phyloP scores from a whole-genome alignment of 1,140 invertebrate genomes.

The Orchestia grillus region DNA sequence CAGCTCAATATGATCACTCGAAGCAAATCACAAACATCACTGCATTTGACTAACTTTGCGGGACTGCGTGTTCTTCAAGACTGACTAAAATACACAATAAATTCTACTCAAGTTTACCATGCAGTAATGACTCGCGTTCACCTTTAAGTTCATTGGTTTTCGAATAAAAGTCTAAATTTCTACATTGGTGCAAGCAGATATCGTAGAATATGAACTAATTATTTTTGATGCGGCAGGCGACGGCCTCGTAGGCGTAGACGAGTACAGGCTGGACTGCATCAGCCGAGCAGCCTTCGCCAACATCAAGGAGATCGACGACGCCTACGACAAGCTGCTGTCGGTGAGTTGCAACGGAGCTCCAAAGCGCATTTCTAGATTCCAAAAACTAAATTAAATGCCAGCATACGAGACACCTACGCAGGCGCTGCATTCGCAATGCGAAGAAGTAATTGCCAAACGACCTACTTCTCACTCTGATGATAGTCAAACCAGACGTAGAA shows the following conservation, averaged over 20 bases:
- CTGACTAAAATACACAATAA: neutral
- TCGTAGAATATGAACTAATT: neutral
- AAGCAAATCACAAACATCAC: too few relatives aligned
- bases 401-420: too few relatives aligned
- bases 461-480: too few relatives aligned
- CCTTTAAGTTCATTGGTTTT: neutral
- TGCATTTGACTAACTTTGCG: neutral
- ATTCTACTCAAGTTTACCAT: neutral
- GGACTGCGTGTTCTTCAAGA: neutral
- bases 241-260: constrained; percentile 82
- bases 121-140: neutral
- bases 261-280: constrained; percentile 86
- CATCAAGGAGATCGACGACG: constrained; percentile 81
- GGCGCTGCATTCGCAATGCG: too few relatives aligned
- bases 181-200: neutral
- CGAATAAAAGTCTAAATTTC: neutral
- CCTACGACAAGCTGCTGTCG: constrained; percentile 82
- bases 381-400: too few relatives aligned
- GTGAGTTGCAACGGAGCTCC: constrained; percentile 78
- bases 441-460: too few relatives aligned
- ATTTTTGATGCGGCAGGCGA: constrained; percentile 73
- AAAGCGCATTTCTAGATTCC: too few relatives aligned
- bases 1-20: too few relatives aligned
- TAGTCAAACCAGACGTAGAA: too few relatives aligned
- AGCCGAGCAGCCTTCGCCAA: constrained; percentile 83